Evolutionary conservation across 2,888 invertebrate species (phyloP).

Genomic region (Pristionchus arcanus): DNA sequence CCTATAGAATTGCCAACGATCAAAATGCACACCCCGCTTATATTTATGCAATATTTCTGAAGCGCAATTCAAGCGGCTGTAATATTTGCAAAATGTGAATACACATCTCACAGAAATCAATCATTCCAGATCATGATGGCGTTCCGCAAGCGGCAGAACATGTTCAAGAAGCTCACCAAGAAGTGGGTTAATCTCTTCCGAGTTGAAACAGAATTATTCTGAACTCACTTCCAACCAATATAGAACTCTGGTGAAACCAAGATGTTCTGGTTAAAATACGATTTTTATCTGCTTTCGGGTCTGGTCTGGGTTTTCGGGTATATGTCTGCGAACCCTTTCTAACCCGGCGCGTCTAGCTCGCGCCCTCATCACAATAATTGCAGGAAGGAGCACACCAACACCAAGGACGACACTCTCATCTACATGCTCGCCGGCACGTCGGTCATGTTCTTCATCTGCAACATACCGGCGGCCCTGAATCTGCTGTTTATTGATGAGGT

Average conservation of each 20-base stretch:
- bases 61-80: no score
- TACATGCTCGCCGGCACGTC: conserved; percentile 79
- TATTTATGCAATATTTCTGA: no score
- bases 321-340: no score
- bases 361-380: not conserved
- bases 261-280: no score
- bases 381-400: conserved; percentile 32
- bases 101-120: no score
- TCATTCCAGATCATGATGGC: conserved; percentile 63
- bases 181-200: conserved; percentile 50
- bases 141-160: conserved; percentile 76
- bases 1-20: no score
- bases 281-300: no score
- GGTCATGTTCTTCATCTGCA: conserved; percentile 79
- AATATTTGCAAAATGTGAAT: no score
- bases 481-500: conserved; percentile 78
- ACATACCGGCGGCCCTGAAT: conserved; percentile 79
- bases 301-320: no score
- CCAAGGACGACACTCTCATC: conserved; percentile 76
- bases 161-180: conserved; percentile 78
- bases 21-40: no score
- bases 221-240: not conserved
- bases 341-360: no score
- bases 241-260: not conserved
- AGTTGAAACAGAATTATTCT: not conserved